A percentile compares a stretch with the other conserved stretches of the same genome.
phyloP scores from a whole-genome alignment of 2,113 vertebrate genomes.

The Clarias magur region DNA sequence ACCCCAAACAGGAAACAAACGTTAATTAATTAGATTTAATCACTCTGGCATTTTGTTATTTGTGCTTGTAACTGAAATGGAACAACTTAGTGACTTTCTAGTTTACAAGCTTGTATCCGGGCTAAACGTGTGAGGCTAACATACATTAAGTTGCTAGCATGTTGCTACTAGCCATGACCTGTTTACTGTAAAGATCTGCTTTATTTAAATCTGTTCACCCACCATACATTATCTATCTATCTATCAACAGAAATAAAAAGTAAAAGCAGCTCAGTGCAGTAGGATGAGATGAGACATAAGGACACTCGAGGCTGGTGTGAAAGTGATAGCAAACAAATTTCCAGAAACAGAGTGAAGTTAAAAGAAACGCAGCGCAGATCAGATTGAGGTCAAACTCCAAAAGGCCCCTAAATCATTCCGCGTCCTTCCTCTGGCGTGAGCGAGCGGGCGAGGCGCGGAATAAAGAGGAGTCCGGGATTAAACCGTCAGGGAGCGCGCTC shows the following conservation, averaged over 20 bases:
- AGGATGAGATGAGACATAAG: background rate
- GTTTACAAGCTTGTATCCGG: too few relatives aligned
- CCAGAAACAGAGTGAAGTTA: background rate
- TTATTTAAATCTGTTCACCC: too few relatives aligned
- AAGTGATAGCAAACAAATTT: conserved; percentile 12
- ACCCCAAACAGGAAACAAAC: too few relatives aligned
- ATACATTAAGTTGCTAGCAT: too few relatives aligned
- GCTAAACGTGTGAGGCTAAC: too few relatives aligned
- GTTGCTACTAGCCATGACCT: too few relatives aligned
- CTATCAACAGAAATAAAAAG: background rate
- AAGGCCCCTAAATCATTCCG: too few relatives aligned
- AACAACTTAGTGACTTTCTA: too few relatives aligned
- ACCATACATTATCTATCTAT: too few relatives aligned
- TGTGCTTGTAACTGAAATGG: too few relatives aligned
- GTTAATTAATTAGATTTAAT: too few relatives aligned
- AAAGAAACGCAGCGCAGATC: background rate
- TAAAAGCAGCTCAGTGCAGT: background rate
- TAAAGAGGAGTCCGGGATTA: background rate
- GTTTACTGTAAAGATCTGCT: background rate
- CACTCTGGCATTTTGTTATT: too few relatives aligned
- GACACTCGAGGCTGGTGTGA: background rate
- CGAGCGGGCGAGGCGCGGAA: accelerated
- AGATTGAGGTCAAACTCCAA: background rate
- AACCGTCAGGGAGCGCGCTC: background rate
- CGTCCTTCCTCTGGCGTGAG: background rate